A percentile compares a stretch with the other conserved stretches of the same genome.
These are phyloP conservation scores for Pocillopora verrucosa DNA, from an alignment of 64 coral and sea anemone genomes.

Conservation along the genomic window DNA sequence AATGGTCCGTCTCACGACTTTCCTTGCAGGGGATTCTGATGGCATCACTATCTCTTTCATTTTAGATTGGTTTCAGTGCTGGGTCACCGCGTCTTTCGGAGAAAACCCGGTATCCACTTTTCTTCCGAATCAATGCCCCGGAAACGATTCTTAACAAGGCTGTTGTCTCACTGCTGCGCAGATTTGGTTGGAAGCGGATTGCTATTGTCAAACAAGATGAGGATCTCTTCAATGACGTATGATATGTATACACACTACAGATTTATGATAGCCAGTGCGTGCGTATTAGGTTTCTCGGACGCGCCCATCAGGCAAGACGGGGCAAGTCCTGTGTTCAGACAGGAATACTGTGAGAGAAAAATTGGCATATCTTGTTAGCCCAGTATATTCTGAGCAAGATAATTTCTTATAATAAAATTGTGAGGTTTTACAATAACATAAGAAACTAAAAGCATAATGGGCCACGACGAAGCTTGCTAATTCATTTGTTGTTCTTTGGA, in stretches of 20 bases:
- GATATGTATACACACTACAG: background rate
- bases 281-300: background rate
- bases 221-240: slow-evolving; percentile 63
- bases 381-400: too few species aligned
- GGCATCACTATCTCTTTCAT: background rate
- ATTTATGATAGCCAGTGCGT: background rate
- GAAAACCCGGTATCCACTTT: slow-evolving; percentile 52
- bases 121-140: slow-evolving; percentile 58
- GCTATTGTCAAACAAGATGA: slow-evolving; percentile 70
- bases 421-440: too few species aligned
- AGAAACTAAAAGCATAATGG: too few species aligned
- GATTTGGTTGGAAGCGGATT: slow-evolving; percentile 65
- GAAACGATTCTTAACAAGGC: slow-evolving; percentile 48
- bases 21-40: too few species aligned
- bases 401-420: too few species aligned
- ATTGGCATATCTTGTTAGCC: too few species aligned
- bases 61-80: slow-evolving; percentile 56
- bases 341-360: too few species aligned
- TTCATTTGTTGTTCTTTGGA: too few species aligned
- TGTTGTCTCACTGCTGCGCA: slow-evolving; percentile 31
- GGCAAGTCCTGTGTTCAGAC: too few species aligned
- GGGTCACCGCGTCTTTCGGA: slow-evolving; percentile 53
- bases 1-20: too few species aligned
- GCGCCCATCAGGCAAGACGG: too few species aligned
- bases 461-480: too few species aligned